These are phyloP conservation scores for Scyliorhinus canicula DNA, from an alignment of 2,797 vertebrate genomes.

Conservation along the genomic window DNA sequence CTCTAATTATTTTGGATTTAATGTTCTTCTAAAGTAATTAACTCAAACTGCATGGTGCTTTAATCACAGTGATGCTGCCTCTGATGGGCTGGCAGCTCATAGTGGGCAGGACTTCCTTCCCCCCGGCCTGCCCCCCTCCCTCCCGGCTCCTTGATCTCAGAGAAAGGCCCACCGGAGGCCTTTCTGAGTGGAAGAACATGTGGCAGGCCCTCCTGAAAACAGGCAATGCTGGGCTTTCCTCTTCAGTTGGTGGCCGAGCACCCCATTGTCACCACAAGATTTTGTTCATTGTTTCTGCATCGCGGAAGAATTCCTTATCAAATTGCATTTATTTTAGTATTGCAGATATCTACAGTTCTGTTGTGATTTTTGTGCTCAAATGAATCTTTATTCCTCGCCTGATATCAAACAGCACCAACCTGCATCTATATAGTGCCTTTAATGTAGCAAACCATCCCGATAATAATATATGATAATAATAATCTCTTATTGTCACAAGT, in stretches of 20 bases:
- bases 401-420: neutral
- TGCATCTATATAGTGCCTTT: too few species aligned
- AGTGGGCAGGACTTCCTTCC: neutral
- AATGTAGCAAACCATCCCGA: too few species aligned
- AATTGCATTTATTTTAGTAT: neutral
- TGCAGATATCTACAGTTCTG: neutral
- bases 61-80: neutral
- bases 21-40: neutral
- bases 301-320: neutral
- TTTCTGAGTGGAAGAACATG: neutral
- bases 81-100: neutral
- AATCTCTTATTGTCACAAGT: too few species aligned
- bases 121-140: too few species aligned
- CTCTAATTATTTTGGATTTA: neutral
- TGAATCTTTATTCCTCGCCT: neutral
- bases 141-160: too few species aligned
- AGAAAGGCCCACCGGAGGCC: too few species aligned
- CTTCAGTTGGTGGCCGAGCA: neutral
- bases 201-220: neutral
- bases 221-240: neutral
- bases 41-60: neutral
- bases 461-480: too few species aligned
- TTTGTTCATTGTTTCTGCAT: neutral
- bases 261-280: neutral
- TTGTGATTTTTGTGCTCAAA: neutral